Evolutionary conservation across 2,797 vertebrate species (phyloP).

Genomic region (Mormyrops attenuatus): DNA sequence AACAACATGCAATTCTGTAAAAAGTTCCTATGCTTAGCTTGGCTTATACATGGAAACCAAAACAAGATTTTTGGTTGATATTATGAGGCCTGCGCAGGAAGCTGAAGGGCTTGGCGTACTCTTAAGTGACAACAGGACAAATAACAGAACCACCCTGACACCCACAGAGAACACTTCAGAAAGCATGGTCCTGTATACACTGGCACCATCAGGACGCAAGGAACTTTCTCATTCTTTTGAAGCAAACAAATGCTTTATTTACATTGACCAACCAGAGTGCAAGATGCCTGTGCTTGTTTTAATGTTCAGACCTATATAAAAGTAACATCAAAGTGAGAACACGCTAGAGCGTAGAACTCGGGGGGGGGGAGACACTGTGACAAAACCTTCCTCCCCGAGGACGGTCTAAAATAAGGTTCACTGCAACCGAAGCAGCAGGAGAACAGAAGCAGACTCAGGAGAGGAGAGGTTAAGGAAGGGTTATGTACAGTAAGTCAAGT

Average conservation of each 20-base stretch:
- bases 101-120: background rate
- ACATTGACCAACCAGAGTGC: background rate
- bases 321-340: background rate
- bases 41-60: background rate
- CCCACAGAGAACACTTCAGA: background rate
- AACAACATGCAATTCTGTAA: background rate
- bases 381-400: background rate
- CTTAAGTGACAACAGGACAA: background rate
- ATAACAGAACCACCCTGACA: background rate
- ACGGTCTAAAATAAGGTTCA: background rate
- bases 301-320: background rate
- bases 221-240: background rate
- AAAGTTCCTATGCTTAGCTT: background rate
- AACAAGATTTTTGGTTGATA: slow-evolving; percentile 6
- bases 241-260: background rate
- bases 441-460: background rate
- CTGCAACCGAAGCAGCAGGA: background rate
- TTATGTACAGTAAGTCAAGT: background rate
- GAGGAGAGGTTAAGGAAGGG: background rate
- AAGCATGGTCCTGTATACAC: background rate
- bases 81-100: background rate
- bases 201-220: background rate
- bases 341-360: background rate
- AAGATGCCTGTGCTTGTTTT: background rate
- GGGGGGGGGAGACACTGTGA: background rate